Evolutionary conservation across 2,113 vertebrate species (phyloP), one percentile per base, ranked within the genome.

Genomic region (Paratilapia polleni): DNA sequence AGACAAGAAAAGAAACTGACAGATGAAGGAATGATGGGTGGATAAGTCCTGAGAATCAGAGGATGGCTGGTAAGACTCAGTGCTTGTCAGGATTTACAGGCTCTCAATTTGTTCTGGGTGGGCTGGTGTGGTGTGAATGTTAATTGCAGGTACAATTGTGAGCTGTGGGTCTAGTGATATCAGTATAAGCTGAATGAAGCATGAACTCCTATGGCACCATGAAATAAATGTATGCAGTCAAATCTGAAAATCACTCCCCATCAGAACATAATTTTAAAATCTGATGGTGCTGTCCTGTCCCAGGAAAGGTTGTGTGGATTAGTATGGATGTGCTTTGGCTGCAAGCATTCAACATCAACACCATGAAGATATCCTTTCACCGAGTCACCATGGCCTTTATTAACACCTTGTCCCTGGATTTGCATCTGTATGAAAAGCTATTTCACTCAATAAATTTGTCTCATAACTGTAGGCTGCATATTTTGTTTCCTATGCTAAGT

Each of bases 41-140:
- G 82, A 60, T 83, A 77, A 83, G 76, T 85, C 77, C 75, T 78
- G 14, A 62, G 60, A 83, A 82, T 87, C 82, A 80, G 77, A 68
- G 68, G 41, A 62, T 34, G 17, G 41, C 52, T 68, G 56, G 19
- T 85, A 81, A 85, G 73, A 82, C 70, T 58, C 6, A 8, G 58
- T n/a, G n/a, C 84, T 90, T 56, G 64, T 87, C 57, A 79, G 85
- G 78, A 89, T 87, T 88, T 85, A 84, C 28, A 38, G 70, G 54
- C 75, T 88, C 81, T 85, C 38, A 54, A 83, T 80, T 82, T 78
- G 34, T 41, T 80, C 59, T 62, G 81, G 66, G 54, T 63, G 82
- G 56, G 64, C 52, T 52, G 17, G 36, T 59, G 83, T 78, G 84
- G 49, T 8, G 73, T 64, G 77, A 88, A 85, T 88, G 6, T 15